Percentiles rank a stretch among this genome's conserved stretches.
These are phyloP conservation scores for Salvelinus alpinus DNA, from an alignment of 2,113 vertebrate genomes.

Conservation along the genomic window DNA sequence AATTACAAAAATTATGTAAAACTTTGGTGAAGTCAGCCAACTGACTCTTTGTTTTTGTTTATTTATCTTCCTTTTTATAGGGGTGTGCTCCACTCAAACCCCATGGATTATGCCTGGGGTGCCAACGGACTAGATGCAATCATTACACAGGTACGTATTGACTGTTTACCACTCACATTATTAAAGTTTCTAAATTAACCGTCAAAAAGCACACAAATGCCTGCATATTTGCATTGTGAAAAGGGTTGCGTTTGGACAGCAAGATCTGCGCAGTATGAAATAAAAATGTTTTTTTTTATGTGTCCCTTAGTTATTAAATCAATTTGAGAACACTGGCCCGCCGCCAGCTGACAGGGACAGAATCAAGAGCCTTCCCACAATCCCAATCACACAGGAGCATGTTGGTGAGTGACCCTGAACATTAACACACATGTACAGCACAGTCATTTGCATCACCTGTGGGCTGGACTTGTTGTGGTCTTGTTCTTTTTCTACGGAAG, in stretches of 20 bases:
- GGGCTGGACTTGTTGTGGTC: neutral
- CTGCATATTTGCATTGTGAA: neutral
- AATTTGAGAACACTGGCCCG: slow-evolving; percentile 98
- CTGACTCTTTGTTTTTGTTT: neutral
- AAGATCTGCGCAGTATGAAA: neutral
- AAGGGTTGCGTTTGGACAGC: neutral
- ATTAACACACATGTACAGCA: neutral
- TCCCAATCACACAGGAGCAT: slow-evolving; percentile 88
- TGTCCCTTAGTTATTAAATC: slow-evolving; percentile 88
- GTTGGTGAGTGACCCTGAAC: slow-evolving; percentile 79
- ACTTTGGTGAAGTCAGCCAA: neutral
- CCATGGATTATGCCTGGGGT: slow-evolving; percentile 97
- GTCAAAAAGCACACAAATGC: neutral
- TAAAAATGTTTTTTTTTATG: neutral
- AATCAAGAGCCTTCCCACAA: slow-evolving; percentile 93
- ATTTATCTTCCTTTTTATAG: slow-evolving; percentile 61
- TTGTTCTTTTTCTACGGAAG: neutral
- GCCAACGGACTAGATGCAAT: slow-evolving; percentile 93
- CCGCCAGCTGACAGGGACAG: slow-evolving; percentile 95
- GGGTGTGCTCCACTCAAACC: slow-evolving; percentile 95
- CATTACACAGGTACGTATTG: slow-evolving; percentile 88
- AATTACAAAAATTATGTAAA: no score
- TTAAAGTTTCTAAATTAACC: no score
- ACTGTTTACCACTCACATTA: neutral
- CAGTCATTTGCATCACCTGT: neutral